Evolutionary conservation across 2,888 invertebrate species (phyloP).

Genomic region (Flexamia atlantica): DNA sequence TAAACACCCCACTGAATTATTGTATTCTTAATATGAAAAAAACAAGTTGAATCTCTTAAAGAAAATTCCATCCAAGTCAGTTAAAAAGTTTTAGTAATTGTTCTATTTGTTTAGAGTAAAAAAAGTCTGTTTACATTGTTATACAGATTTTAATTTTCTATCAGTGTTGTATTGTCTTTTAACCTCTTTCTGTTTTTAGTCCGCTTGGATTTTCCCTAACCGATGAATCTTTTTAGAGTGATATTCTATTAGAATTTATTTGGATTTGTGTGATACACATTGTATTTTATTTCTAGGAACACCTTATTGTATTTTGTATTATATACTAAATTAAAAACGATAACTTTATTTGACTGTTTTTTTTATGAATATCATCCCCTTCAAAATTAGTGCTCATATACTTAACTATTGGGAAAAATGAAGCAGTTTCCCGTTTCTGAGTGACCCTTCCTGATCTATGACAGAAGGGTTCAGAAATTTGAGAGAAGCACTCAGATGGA

Average conservation of each 20-base stretch:
- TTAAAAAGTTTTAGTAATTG: not conserved
- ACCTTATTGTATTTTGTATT: slow-evolving; percentile 33
- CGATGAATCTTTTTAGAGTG: not conserved
- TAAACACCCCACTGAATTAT: too few species aligned
- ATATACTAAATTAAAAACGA: slow-evolving; percentile 10
- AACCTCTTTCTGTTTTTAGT: slow-evolving; percentile 1
- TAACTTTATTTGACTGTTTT: too few species aligned
- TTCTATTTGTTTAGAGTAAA: not conserved
- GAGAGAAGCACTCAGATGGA: too few species aligned
- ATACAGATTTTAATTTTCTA: not conserved
- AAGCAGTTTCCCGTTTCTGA: too few species aligned
- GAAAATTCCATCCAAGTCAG: too few species aligned
- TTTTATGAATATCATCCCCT: too few species aligned
- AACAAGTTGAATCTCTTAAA: too few species aligned
- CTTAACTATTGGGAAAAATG: too few species aligned
- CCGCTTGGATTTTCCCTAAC: slow-evolving; percentile 15
- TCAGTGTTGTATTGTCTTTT: slow-evolving; percentile 31
- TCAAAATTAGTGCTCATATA: too few species aligned
- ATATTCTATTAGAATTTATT: not conserved
- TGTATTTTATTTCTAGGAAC: slow-evolving; percentile 25
- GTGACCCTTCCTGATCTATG: too few species aligned
- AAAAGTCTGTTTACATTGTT: not conserved
- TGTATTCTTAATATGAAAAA: too few species aligned
- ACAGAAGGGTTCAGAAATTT: too few species aligned
- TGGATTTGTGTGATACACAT: slow-evolving; percentile 23